phyloP scores from a whole-genome alignment of 2,113 vertebrate genomes.

The Syrmaticus mikado region DNA sequence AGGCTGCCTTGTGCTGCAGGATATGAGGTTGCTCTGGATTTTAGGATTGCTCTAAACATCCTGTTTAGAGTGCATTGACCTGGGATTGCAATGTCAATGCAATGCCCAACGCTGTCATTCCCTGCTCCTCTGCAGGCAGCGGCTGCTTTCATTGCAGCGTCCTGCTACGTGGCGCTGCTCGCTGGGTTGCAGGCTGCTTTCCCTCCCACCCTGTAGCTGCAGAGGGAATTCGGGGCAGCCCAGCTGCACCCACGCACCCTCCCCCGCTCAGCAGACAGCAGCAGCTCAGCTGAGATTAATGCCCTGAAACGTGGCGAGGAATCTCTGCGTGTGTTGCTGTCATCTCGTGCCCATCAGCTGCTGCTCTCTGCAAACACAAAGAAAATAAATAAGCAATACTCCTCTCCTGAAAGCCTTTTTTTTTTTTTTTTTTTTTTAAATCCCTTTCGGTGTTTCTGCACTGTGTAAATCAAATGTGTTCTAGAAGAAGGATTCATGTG shows the following conservation, averaged over 20 bases:
- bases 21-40: neutral
- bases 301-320: neutral
- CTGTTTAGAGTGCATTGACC: rapidly evolving
- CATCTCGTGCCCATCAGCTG: slow-evolving; percentile 44
- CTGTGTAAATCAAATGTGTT: neutral
- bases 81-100: neutral
- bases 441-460: neutral
- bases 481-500: neutral
- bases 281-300: neutral
- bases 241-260: neutral
- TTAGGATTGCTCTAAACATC: neutral
- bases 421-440: neutral
- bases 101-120: neutral
- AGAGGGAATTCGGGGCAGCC: neutral
- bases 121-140: neutral
- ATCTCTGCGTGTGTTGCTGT: neutral
- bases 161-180: neutral
- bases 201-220: neutral
- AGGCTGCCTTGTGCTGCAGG: neutral
- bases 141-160: neutral
- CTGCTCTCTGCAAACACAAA: neutral
- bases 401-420: neutral
- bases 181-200: neutral
- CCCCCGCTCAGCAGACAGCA: neutral
- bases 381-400: neutral